These are phyloP conservation scores for Cancer borealis DNA, from an alignment of 2,888 invertebrate species.

Conservation along the genomic window DNA sequence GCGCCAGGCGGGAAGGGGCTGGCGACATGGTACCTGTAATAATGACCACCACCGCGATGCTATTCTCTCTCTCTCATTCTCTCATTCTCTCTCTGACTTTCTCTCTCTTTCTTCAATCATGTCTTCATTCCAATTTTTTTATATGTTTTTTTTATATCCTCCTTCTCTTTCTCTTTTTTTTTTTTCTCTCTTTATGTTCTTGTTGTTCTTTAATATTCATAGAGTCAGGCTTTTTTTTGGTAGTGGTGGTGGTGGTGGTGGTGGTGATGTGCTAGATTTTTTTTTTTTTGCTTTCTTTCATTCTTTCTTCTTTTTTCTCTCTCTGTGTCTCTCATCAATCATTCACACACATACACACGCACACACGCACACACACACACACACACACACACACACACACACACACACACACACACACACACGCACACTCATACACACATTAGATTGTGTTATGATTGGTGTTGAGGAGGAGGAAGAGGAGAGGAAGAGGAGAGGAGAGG, in stretches of 20 bases:
- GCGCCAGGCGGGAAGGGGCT: conserved; percentile 69
- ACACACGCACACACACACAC: too few relatives aligned
- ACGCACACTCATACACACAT: neutral
- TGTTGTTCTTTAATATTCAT: neutral
- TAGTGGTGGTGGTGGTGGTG: neutral
- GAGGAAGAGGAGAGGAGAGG: neutral
- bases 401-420: too few relatives aligned
- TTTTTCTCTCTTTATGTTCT: neutral
- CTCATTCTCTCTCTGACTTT: neutral
- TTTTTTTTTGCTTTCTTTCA: neutral
- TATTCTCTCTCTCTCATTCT: neutral
- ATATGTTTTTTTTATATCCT: neutral
- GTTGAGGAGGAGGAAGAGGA: neutral
- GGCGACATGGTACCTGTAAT: conserved; percentile 75
- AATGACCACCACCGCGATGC: conserved; percentile 59
- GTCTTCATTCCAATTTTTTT: neutral
- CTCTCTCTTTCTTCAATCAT: neutral
- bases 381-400: too few relatives aligned
- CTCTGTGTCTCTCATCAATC: neutral
- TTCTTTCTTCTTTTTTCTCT: neutral
- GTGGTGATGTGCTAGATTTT: neutral
- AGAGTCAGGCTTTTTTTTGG: neutral
- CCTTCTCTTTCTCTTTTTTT: neutral
- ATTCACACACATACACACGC: neutral
- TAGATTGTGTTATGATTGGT: neutral